Evolutionary conservation across 2,888 invertebrate species (phyloP).

Genomic region (Drosophila cracens): DNA sequence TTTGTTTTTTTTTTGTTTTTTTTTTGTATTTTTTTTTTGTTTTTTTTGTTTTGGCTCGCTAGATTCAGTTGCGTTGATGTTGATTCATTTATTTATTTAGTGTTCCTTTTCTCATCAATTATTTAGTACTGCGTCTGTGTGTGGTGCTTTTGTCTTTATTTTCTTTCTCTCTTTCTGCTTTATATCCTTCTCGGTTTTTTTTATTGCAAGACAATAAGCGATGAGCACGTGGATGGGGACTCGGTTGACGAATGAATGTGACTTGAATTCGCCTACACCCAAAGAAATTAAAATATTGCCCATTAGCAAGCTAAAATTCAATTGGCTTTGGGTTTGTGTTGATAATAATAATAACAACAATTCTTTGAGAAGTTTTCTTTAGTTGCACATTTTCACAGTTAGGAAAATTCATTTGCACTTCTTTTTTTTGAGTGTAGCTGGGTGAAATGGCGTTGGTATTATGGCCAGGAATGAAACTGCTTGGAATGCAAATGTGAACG

Average conservation of each 20-base stretch:
- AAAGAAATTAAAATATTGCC: not conserved
- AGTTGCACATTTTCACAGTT: not conserved
- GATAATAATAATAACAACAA: not conserved
- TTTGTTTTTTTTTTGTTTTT: not conserved
- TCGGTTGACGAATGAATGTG: conserved; percentile 6
- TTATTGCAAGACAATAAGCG: conserved; percentile 62
- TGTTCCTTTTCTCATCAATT: conserved; percentile 75
- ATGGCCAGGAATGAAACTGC: not conserved
- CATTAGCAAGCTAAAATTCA: not conserved
- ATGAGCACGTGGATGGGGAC: conserved; percentile 26
- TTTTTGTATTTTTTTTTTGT: conserved; percentile 6
- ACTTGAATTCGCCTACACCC: not conserved
- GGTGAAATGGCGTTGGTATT: not conserved
- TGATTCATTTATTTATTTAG: conserved; percentile 79
- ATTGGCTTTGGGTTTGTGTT: not conserved
- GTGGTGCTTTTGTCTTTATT: conserved; percentile 40
- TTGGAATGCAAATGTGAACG: not conserved
- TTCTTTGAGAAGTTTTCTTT: not conserved
- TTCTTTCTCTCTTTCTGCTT: not conserved
- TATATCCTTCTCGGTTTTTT: conserved; percentile 3
- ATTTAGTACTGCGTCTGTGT: conserved; percentile 55
- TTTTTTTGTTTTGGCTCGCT: conserved; percentile 4
- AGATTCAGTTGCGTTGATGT: conserved; percentile 45
- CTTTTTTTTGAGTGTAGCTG: not conserved
- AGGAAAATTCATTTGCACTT: not conserved